Evolutionary conservation across 2,113 vertebrate species (phyloP).

Genomic region (Guaruba guarouba): DNA sequence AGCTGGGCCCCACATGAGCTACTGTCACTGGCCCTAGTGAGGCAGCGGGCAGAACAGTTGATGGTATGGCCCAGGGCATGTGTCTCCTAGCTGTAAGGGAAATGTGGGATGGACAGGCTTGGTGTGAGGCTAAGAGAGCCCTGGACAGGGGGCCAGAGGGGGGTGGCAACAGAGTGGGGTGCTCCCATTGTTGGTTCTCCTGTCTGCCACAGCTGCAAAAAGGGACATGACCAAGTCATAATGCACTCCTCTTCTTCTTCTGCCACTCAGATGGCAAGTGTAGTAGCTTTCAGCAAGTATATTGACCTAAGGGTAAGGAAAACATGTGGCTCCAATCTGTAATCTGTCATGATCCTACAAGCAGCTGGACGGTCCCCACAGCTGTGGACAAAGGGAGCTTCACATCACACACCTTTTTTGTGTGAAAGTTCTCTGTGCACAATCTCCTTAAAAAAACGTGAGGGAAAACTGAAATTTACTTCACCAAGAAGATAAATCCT

Average conservation of each 20-base stretch:
- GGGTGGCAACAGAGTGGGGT: neutral
- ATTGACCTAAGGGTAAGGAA: neutral
- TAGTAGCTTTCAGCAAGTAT: neutral
- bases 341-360: neutral
- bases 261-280: neutral
- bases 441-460: neutral
- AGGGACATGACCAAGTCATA: accelerated
- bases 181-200: neutral
- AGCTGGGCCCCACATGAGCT: neutral
- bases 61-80: neutral
- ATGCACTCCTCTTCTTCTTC: neutral
- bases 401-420: neutral
- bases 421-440: neutral
- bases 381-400: neutral
- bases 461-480: neutral
- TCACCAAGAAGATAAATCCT: neutral
- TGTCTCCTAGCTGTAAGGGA: neutral
- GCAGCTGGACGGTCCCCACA: neutral
- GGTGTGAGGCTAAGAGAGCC: neutral
- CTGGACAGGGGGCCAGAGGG: neutral
- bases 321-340: accelerated
- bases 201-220: neutral
- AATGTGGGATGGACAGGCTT: neutral
- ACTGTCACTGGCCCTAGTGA: neutral
- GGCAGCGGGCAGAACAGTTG: neutral